Evolutionary conservation across 2,113 vertebrate genomes (phyloP).

Genomic region (Brachyistius frenatus): DNA sequence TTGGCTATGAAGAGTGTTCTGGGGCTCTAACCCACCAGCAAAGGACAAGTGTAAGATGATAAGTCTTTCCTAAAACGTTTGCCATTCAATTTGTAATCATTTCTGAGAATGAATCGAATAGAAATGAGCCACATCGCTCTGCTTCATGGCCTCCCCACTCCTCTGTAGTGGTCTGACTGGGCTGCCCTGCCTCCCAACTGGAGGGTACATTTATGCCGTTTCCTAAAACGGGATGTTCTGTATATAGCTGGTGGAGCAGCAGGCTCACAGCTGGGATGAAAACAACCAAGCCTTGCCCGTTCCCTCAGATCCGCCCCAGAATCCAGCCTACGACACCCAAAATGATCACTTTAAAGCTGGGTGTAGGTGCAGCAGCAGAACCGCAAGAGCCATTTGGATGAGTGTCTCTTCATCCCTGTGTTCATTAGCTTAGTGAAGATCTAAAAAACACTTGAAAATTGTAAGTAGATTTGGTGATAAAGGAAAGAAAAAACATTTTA

Average conservation of each 20-base stretch:
- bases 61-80: neutral
- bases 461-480: neutral
- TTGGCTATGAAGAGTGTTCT: too few relatives aligned
- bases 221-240: slow-evolving; percentile 60
- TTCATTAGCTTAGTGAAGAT: neutral
- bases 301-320: slow-evolving; percentile 41
- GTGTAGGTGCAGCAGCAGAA: slow-evolving; percentile 41
- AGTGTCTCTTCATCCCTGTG: neutral
- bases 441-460: neutral
- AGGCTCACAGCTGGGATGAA: slow-evolving; percentile 62
- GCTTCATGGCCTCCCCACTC: slow-evolving; percentile 11
- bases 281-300: slow-evolving; percentile 14
- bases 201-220: slow-evolving; percentile 35
- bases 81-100: neutral
- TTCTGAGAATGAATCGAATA: neutral
- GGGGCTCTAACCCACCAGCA: too few relatives aligned
- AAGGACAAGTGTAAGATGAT: too few relatives aligned
- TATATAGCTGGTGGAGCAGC: slow-evolving; percentile 56
- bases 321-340: slow-evolving; percentile 19
- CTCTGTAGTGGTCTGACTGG: slow-evolving; percentile 56
- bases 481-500: neutral
- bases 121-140: neutral
- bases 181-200: slow-evolving; percentile 41
- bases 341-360: slow-evolving; percentile 43
- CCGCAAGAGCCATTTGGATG: neutral